Base-by-base conservation (phyloP, 2,888 invertebrate species). In the Suillia variegata region DNA sequence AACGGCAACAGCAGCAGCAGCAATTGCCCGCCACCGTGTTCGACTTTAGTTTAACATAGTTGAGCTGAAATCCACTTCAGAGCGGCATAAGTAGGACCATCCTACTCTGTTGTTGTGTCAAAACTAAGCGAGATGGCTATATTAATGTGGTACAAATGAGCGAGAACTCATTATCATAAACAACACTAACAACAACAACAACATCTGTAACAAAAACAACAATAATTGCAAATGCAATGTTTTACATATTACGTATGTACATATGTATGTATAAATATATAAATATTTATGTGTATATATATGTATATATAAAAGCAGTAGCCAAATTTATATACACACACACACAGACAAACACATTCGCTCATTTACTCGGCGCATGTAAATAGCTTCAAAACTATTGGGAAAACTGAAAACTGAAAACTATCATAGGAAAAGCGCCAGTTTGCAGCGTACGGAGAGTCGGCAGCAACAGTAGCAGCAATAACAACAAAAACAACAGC, bases 121-220 rank as follows among this genome's bases (percentile, higher is more conserved):
- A n/a, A 52, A 31, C 56, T 69, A 76, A 77, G 70, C 68, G 77
- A 77, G 77, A 77, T 76, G 70, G 75, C 77, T 68, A 72, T 74
- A 76, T 69, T 72, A 68, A 65, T 68, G 60, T 63, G 64, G 62
- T 63, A 62, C 67, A 73, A 67, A 71, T 74, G 74, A 75, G 74
- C 70, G 71, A 67, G 67, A 69, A 65, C 74, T 75, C 78, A 76
- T 70, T 73, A 73, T 70, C 71, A 75, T 70, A 70, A 74, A 72
- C 68, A 70, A 65, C 56, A 54, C 56, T 31, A 45, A 57, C 53
- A 52, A 20, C 38, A 58, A 45, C 67, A 68, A 53, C 62, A 66
- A 59, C 62, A 64, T 34, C 60, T 58, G 47, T 54, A 66, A 57
- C 64, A 67, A 51, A 63, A 67, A 52, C 64, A 61, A 49, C 55